Evolutionary conservation across 2,888 invertebrate species (phyloP), one percentile per base, ranked within the genome.

Genomic region (Aphidoletes aphidimyza): DNA sequence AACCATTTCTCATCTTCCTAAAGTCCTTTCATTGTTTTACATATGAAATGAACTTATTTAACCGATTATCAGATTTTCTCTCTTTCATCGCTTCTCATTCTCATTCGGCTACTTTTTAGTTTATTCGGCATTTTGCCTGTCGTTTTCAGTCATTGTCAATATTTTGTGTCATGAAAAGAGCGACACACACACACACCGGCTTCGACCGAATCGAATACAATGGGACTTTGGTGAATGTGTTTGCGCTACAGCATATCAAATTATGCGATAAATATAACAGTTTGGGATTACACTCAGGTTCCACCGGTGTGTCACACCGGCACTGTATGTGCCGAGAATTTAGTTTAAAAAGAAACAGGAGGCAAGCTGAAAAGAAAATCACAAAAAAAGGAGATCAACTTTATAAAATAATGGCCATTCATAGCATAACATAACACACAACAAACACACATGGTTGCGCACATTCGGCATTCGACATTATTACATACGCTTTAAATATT

Each of bases 61-160:
- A 81, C 19, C 81, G 81, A 81, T 81, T 81, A 81, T 81, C 81
- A 81, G 81, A 81, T 81, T 81, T 81, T 81, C 81, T 37, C n/a
- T 37, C n/a, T 81, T 22, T 81, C 81, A 5, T n/a, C 22, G 37
- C 2, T 81, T 5, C 37, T 3, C n/a, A n/a, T n/a, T n/a, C n/a
- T n/a, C n/a, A n/a, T n/a, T n/a, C n/a, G n/a, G n/a, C n/a, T n/a
- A n/a, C n/a, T n/a, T n/a, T n/a, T n/a, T n/a, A n/a, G n/a, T n/a
- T n/a, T n/a, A n/a, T n/a, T 11, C 22, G 22, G 19, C 37, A 37
- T 81, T 17, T 81, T 36, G 19, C n/a, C n/a, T 81, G 36, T 36
- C 8, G 36, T 37, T 81, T 81, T 81, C n/a, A n/a, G 81, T 81
- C 81, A n/a, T 81, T 81, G 81, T 81, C 81, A 81, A 37, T 81